Percentiles rank a stretch among this genome's conserved stretches.
phyloP scores from a whole-genome alignment of 2,113 vertebrate genomes.

The Thymallus thymallus region DNA sequence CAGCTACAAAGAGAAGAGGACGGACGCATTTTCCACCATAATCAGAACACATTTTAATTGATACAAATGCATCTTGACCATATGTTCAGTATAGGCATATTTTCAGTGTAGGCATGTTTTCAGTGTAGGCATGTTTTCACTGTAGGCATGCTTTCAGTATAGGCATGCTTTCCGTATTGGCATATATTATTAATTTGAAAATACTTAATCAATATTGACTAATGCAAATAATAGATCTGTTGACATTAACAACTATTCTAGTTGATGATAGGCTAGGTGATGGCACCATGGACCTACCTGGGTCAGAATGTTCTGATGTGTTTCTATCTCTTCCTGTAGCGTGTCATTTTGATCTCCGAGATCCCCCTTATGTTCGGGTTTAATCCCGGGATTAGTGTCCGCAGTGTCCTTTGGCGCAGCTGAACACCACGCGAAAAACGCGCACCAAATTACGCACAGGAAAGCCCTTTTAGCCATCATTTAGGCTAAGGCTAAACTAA shows the following conservation, averaged over 20 bases:
- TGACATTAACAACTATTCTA: neutral
- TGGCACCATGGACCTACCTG: constrained; percentile 75
- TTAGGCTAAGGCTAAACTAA: constrained; percentile 7
- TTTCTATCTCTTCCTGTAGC: constrained; percentile 77
- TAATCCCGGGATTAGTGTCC: constrained; percentile 19
- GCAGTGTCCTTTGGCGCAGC: constrained; percentile 44
- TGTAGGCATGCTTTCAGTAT: too few relatives aligned
- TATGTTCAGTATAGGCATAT: too few relatives aligned
- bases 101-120: too few relatives aligned
- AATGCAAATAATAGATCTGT: neutral
- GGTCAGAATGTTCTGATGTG: constrained; percentile 80
- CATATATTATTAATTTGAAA: neutral
- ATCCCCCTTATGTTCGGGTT: neutral
- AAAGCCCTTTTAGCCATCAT: constrained; percentile 43
- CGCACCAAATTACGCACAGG: constrained; percentile 45
- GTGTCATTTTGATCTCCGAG: constrained; percentile 27
- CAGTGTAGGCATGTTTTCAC: too few relatives aligned
- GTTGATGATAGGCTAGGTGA: neutral
- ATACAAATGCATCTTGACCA: too few relatives aligned
- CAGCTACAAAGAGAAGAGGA: constrained; percentile 80
- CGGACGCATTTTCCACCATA: constrained; percentile 59
- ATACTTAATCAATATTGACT: neutral
- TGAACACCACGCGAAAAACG: constrained; percentile 31
- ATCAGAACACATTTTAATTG: constrained; percentile 17
- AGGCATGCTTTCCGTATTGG: too few relatives aligned